Evolutionary conservation across 2,113 vertebrate genomes (phyloP).

Genomic region (Ceyx melanurus): DNA sequence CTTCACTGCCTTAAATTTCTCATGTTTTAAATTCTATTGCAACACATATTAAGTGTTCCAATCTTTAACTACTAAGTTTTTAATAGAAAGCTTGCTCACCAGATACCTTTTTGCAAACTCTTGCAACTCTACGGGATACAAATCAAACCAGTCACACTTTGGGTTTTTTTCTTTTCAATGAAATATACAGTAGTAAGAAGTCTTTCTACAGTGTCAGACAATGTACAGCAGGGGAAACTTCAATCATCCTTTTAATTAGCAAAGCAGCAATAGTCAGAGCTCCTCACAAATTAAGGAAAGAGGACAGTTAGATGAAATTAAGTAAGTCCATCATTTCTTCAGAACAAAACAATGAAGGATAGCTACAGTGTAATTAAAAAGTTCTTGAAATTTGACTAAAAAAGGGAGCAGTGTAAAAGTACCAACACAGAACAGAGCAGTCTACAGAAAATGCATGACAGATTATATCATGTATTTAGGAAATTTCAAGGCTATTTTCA

Average conservation of each 20-base stretch:
- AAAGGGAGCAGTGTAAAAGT: background rate
- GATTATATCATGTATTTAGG: background rate
- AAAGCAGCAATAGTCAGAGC: slow-evolving; percentile 16
- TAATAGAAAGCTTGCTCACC: slow-evolving; percentile 65
- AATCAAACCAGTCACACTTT: slow-evolving; percentile 24
- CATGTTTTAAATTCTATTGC: slow-evolving; percentile 60
- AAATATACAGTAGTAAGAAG: slow-evolving; percentile 14
- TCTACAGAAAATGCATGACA: background rate
- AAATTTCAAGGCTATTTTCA: slow-evolving; percentile 60
- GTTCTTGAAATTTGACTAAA: slow-evolving; percentile 11
- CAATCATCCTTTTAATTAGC: slow-evolving; percentile 60
- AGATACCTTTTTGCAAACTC: slow-evolving; percentile 43
- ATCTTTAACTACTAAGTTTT: slow-evolving; percentile 60
- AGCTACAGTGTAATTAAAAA: slow-evolving; percentile 31
- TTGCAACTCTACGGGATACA: slow-evolving; percentile 45
- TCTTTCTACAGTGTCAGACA: slow-evolving; percentile 24
- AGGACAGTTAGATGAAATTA: slow-evolving; percentile 35
- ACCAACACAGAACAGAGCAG: background rate
- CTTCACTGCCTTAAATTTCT: slow-evolving; percentile 63
- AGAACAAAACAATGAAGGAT: slow-evolving; percentile 31
- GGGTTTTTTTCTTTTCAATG: background rate
- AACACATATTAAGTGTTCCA: slow-evolving; percentile 67
- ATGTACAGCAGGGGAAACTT: slow-evolving; percentile 19
- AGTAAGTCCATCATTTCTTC: slow-evolving; percentile 10
- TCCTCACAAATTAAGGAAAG: slow-evolving; percentile 41